A percentile compares a stretch with the other conserved stretches of the same genome.
Evolutionary conservation across 2,113 vertebrate genomes (phyloP).

Genomic region (Tragulus kanchil): DNA sequence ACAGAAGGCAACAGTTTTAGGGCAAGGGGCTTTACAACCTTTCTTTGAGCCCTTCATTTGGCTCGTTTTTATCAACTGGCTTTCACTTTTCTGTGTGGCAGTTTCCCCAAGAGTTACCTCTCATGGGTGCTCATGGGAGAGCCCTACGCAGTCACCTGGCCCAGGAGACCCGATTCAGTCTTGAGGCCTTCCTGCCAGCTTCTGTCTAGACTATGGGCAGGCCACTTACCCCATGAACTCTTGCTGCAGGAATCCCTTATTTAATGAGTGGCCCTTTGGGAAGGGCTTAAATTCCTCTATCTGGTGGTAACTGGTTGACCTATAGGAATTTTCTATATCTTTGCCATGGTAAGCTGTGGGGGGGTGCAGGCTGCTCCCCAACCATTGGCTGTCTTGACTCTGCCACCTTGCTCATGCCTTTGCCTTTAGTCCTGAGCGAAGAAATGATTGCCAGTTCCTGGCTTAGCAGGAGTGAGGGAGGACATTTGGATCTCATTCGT

Average conservation of each 20-base stretch:
- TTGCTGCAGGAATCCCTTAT: neutral
- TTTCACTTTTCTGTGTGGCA: neutral
- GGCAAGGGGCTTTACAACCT: neutral
- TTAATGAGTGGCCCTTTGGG: neutral
- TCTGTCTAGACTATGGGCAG: neutral
- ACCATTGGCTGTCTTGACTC: neutral
- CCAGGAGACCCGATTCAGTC: neutral
- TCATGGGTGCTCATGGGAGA: neutral
- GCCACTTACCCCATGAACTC: rapidly evolving
- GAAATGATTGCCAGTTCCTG: neutral
- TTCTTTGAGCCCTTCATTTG: neutral
- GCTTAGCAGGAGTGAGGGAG: neutral
- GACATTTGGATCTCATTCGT: neutral
- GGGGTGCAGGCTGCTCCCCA: neutral
- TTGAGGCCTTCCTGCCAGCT: neutral
- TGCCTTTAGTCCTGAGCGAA: neutral
- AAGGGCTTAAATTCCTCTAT: neutral
- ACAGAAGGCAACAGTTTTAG: neutral
- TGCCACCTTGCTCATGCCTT: neutral
- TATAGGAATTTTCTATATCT: neutral
- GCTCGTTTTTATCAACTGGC: neutral
- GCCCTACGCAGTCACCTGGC: neutral
- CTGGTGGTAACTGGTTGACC: neutral
- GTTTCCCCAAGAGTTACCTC: neutral
- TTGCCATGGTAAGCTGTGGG: neutral